Conservation (phyloP, 2,797 vertebrate genomes). For the Diplodus puntazzo region DNA sequence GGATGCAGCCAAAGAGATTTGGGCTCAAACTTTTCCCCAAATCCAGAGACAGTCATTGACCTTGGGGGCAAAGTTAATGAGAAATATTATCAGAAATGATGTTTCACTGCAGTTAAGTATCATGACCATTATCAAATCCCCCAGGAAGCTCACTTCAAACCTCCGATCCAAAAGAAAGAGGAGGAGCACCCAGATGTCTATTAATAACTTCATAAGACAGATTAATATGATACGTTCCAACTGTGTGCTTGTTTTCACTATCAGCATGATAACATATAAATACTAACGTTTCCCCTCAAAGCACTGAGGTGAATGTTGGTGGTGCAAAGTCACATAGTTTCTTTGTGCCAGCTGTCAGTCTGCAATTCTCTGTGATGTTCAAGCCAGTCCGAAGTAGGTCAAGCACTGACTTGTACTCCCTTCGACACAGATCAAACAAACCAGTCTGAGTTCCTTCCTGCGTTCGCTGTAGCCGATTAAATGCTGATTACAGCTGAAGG, state of each 20-base stretch:
- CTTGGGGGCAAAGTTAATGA: neutral
- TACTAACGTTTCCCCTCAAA: neutral
- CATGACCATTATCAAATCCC: neutral
- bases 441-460: slow-evolving; percentile 7
- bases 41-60: neutral
- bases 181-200: neutral
- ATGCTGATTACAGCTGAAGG: neutral
- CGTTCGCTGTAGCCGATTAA: slow-evolving; percentile 2
- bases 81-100: neutral
- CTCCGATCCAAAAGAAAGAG: neutral
- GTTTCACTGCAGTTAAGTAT: neutral
- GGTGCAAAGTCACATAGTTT: slow-evolving; percentile 8
- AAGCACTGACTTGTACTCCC: slow-evolving; percentile 17
- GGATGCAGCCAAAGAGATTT: neutral
- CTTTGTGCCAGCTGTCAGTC: slow-evolving; percentile 32
- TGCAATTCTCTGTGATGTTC: slow-evolving; percentile 33
- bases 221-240: neutral
- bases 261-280: slow-evolving; percentile 1
- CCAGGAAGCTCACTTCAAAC: neutral
- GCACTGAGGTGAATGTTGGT: neutral
- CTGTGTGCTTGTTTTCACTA: neutral
- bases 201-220: neutral
- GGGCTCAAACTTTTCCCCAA: neutral
- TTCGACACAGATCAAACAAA: slow-evolving; percentile 22
- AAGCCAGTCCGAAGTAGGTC: slow-evolving; percentile 37